These are phyloP conservation scores for Steinernema hermaphroditum DNA, from an alignment of 2,888 invertebrate genomes.

Conservation along the genomic window DNA sequence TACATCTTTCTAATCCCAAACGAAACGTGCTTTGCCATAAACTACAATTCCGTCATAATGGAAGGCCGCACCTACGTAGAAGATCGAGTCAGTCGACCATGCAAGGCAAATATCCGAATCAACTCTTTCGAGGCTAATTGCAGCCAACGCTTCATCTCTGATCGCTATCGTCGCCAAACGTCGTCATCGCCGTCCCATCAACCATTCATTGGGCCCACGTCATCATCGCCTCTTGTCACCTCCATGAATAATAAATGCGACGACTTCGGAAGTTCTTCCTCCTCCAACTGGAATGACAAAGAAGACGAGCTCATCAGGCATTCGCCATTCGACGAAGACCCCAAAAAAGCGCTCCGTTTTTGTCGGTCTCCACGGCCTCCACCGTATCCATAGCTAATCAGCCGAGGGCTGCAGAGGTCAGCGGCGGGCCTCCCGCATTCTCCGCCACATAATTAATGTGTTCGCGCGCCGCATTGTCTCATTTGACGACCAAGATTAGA, in stretches of 20 bases:
- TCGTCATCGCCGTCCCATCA: neutral
- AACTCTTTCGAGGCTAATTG: too few species aligned
- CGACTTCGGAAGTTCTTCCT: neutral
- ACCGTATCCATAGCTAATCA: conserved; percentile 10
- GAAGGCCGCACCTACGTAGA: too few species aligned
- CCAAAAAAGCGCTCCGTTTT: neutral
- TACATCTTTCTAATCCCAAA: too few species aligned
- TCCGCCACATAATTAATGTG: conserved; percentile 21
- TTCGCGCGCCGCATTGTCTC: conserved; percentile 26
- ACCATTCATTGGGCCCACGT: conserved; percentile 1
- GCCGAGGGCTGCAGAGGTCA: conserved; percentile 2
- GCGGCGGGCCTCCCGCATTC: conserved; percentile 22
- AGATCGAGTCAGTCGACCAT: too few species aligned
- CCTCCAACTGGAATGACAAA: neutral
- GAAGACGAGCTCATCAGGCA: neutral
- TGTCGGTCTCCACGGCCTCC: neutral
- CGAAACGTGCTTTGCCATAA: too few species aligned
- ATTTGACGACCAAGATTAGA: conserved; percentile 21
- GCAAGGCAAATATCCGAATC: too few species aligned
- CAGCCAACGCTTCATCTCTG: too few species aligned
- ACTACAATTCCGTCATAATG: too few species aligned
- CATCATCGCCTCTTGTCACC: neutral
- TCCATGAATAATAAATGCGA: conserved; percentile 21
- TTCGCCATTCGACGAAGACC: neutral
- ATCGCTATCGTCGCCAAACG: too few species aligned